Base-by-base conservation (phyloP, 2,888 invertebrate genomes). In the Nebria brevicollis region DNA sequence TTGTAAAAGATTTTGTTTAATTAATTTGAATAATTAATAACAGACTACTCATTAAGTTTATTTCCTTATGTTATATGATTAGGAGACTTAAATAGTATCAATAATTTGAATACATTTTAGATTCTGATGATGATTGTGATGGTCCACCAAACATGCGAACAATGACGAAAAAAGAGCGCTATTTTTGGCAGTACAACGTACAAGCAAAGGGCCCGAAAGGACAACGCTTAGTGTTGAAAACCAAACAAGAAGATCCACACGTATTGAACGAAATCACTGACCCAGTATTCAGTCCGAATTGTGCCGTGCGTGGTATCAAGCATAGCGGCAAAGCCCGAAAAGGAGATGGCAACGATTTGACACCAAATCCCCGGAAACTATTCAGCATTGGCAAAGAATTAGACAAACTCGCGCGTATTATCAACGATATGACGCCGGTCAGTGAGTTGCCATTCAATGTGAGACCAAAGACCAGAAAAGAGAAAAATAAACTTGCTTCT, bases 181-280 rank as follows among this genome's bases (percentile, higher is more conserved):
- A 92, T 89, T 98, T 99, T 89, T 99, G 99, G 98, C 98, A 98
- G 89, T 99, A 99, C 89, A 99, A 99, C 90, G 97, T 98, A 0
- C 98, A 98, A 90, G 96, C 98, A 1, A 98, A 99, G 90, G 98
- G 99, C 1, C 98, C 98, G 5, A 98, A 99, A 90, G 98, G 98
- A 68, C 97, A 97, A 88, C 91, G 97, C 83, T 91, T 97, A 83
- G 94, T 96, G 74, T 92, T 97, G 85, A 95, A 96, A 89, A 94
- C 95, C 75, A 95, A 96, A 87, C 93, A 95, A 66, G 95, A 95
- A 87, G 97, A 98, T 90, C 98, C 98, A 8, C 98, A 98, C 89
- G 92, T 96, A 70, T 91, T 98, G 83, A 95, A 97, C 87, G 95
- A 95, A 88, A 94, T 97, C 77, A 96, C 97, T 75, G 98, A 99